phyloP scores from a whole-genome alignment of 37 sponge, comb jelly and placozoan genomes.

The Bolinopsis microptera region DNA sequence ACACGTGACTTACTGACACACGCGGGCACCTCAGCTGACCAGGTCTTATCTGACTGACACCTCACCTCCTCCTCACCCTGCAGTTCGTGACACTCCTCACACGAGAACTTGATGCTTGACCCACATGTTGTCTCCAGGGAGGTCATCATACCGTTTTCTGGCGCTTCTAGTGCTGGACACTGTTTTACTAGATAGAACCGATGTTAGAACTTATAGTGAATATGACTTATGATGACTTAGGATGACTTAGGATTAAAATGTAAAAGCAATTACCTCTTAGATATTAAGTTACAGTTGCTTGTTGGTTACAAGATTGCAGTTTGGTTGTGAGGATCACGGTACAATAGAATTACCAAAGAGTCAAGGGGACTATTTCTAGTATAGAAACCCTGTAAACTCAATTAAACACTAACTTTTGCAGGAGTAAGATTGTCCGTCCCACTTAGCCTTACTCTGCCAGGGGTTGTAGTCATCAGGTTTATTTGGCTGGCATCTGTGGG shows the following conservation, averaged over 20 bases:
- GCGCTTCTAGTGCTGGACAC: slow-evolving; percentile 21
- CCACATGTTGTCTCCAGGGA: background rate
- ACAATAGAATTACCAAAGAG: no score
- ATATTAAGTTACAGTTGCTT: no score
- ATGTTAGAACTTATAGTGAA: no score
- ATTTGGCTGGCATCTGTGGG: background rate
- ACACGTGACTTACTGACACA: background rate
- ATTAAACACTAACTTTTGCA: slow-evolving; percentile 9
- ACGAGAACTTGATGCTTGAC: background rate
- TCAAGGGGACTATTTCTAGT: no score
- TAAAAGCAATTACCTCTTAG: no score
- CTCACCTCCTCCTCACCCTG: background rate
- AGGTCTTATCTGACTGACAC: background rate
- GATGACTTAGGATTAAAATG: no score
- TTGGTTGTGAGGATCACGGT: no score
- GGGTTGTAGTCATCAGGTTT: background rate
- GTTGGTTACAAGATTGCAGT: no score
- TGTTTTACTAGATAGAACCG: slow-evolving; percentile 11
- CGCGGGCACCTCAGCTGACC: background rate
- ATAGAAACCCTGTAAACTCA: no score
- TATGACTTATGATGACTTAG: no score
- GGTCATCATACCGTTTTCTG: background rate
- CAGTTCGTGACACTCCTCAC: slow-evolving; percentile 5
- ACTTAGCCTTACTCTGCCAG: background rate
- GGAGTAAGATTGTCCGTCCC: slow-evolving; percentile 9